Conservation (phyloP, 2,113 vertebrate genomes). For the western clawed frog (Xenopus tropicalis) region UCB_Xtro_10.0 CM004443.2:45799001-45799500, state of each 20-base stretch:
- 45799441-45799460: too few relatives aligned
- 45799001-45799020: conserved; percentile 17
- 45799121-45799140: background rate
- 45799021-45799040: conserved; percentile 11
- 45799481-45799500: conserved; percentile 54
- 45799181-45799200: background rate
- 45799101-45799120: conserved; percentile 4
- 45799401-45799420: too few relatives aligned
- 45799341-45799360: too few relatives aligned
- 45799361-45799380: too few relatives aligned
- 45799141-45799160: background rate
- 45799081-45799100: conserved; percentile 1
- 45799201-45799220: background rate
- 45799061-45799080: conserved; percentile 6
- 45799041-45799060: conserved; percentile 5
- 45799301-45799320: too few relatives aligned
- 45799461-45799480: background rate
- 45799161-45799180: too few relatives aligned
- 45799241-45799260: background rate
- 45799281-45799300: too few relatives aligned
- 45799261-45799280: background rate
- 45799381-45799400: too few relatives aligned
- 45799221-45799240: background rate
- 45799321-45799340: too few relatives aligned
- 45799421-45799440: too few relatives aligned